Conservation (phyloP, 2,888 invertebrate species). For the Hypomecis atomaria region DNA sequence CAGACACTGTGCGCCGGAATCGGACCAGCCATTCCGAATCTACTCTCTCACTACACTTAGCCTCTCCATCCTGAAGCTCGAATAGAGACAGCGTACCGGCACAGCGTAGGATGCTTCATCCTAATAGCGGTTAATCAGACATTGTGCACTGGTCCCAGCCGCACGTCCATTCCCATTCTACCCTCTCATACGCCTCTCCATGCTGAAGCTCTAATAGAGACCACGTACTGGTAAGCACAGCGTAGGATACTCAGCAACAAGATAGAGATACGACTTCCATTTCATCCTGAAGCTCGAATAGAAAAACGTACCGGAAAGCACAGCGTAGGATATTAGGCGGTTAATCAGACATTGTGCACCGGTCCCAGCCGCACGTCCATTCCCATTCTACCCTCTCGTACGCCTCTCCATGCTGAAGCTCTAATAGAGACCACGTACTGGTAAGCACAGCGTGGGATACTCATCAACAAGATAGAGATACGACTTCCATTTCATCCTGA, state of each 20-base stretch:
- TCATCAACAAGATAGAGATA: too few relatives aligned
- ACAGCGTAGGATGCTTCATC: constrained; percentile 38
- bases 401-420: too few relatives aligned
- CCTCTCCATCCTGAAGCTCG: neutral
- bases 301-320: too few relatives aligned
- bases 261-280: too few relatives aligned
- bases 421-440: too few relatives aligned
- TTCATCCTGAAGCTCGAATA: too few relatives aligned
- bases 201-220: neutral
- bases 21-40: constrained; percentile 22
- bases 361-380: constrained; percentile 35
- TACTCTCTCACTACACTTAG: neutral
- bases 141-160: constrained; percentile 44
- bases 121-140: constrained; percentile 62
- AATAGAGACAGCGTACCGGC: too few relatives aligned
- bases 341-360: constrained; percentile 59
- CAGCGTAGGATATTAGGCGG: too few relatives aligned
- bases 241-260: too few relatives aligned
- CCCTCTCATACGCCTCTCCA: constrained; percentile 1
- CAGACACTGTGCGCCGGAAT: constrained; percentile 53
- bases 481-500: too few relatives aligned
- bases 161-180: neutral
- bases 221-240: too few relatives aligned
- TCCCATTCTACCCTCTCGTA: neutral
- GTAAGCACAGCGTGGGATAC: too few relatives aligned